Base-by-base conservation (phyloP, 1,140 invertebrate genomes). In the Mesaphorura yosii region DNA sequence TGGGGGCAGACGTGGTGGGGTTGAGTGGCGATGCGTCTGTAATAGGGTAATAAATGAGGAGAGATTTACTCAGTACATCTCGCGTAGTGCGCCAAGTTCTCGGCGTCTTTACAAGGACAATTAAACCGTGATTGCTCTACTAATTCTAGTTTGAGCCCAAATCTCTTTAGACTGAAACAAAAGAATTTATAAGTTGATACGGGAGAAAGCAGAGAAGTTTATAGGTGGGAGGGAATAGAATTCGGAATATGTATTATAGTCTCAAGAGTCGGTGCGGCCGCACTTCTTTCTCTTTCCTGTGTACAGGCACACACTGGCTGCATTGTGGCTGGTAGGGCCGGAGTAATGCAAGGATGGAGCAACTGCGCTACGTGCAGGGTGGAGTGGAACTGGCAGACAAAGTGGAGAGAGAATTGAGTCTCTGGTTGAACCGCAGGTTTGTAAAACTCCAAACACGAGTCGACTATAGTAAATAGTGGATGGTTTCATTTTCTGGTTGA, bases 51-150 rank as follows among this genome's bases (percentile, higher is more conserved):
- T 6, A 7, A 28, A 28, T 12, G 26, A 20, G 25, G 45, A 37
- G 40, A 46, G 42, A 37, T 27, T 20, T n/a, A 15, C 19, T 41
- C n/a, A 46, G 41, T 58, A 53, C 48, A 53, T 58, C 50, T 53
- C 37, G 31, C 22, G 25, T 49, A 53, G 47, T 53, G 53, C 27
- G 31, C 22, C 31, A 53, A 53, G 47, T 53, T 53, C 27, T 25
- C 23, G 56, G 29, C 48, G 38, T 48, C 48, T 62, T 62, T 62
- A 58, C 57, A 62, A 56, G 60, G 60, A 53, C 57, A 62, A 62
- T 62, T 62, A 62, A 62, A 53, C 55, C 39, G 57, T 55, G 59
- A 61, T 61, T 61, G 59, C 59, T 61, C 55, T 48, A 53, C 55
- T 61, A 61, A 61, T 61, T 61, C 55, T 55, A 61, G 59, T 52